Percentiles rank a stretch among this genome's conserved stretches.
These are phyloP conservation scores for Apogon hyalosoma DNA, from an alignment of 2,797 vertebrate species.

Conservation along the genomic window DNA sequence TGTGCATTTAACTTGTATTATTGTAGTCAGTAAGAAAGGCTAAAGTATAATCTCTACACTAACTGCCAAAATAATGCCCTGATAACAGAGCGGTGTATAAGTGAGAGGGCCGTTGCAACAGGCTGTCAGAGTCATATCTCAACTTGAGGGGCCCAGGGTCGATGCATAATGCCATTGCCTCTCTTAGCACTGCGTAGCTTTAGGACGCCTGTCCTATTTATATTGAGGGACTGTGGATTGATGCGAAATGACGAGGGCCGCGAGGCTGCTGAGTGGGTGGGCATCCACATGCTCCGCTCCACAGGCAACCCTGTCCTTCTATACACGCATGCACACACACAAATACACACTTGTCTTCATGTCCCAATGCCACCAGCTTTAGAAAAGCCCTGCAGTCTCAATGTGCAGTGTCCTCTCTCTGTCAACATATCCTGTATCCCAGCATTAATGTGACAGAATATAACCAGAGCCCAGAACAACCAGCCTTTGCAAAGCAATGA, in stretches of 20 bases:
- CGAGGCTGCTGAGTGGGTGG: conserved; percentile 81
- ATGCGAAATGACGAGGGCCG: conserved; percentile 86
- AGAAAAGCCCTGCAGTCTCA: conserved; percentile 77
- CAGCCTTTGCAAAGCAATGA: conserved; percentile 54
- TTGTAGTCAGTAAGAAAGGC: conserved; percentile 1
- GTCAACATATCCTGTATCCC: conserved; percentile 79
- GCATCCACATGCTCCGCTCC: conserved; percentile 82
- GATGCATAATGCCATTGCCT: conserved; percentile 73
- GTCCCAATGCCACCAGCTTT: conserved; percentile 78
- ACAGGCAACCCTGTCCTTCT: conserved; percentile 74
- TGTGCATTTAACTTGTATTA: neutral
- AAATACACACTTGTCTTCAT: conserved; percentile 75
- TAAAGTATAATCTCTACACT: conserved; percentile 12
- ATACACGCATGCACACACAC: conserved; percentile 52
- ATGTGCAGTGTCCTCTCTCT: conserved; percentile 83
- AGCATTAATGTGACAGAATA: conserved; percentile 83
- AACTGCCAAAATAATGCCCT: conserved; percentile 26
- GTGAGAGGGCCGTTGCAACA: conserved; percentile 54
- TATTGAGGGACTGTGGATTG: conserved; percentile 85
- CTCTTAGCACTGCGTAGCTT: conserved; percentile 77
- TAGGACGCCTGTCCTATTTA: conserved; percentile 84
- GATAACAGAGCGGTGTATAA: conserved; percentile 33
- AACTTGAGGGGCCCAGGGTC: conserved; percentile 69
- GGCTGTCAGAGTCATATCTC: conserved; percentile 64
- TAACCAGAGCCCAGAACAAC: conserved; percentile 75